Evolutionary conservation across 1,140 invertebrate species (phyloP).

Genomic region (Camponotus vicinus): DNA sequence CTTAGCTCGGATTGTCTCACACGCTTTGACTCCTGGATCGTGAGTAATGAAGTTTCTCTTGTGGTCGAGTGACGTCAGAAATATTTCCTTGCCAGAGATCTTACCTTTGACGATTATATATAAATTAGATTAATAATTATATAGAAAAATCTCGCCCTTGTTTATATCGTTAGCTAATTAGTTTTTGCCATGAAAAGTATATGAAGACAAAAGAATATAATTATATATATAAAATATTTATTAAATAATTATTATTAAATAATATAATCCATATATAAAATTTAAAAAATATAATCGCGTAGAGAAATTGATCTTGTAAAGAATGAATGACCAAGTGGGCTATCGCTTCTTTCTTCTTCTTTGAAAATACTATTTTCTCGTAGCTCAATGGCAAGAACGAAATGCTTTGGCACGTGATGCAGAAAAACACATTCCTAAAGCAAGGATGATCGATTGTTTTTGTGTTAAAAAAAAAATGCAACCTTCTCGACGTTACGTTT

Average conservation of each 20-base stretch:
- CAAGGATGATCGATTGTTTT: neutral
- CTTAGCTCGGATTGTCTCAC: conserved; percentile 27
- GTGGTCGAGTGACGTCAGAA: conserved; percentile 27
- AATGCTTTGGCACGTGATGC: neutral
- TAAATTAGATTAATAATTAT: neutral
- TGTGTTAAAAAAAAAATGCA: neutral
- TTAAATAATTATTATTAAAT: neutral
- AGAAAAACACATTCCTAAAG: conserved; percentile 8
- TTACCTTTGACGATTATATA: conserved; percentile 4
- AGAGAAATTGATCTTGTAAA: neutral
- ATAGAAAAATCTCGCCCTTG: neutral
- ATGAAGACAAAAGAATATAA: neutral
- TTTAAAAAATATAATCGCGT: neutral
- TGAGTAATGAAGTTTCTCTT: conserved; percentile 42
- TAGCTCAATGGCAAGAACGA: conserved; percentile 1
- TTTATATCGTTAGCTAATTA: neutral
- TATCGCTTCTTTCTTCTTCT: neutral
- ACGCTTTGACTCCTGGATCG: conserved; percentile 48
- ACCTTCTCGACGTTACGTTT: neutral
- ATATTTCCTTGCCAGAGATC: conserved; percentile 2
- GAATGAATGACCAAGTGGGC: neutral
- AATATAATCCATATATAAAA: neutral
- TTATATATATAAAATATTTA: neutral
- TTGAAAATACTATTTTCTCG: conserved; percentile 49
- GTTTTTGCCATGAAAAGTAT: neutral